Percentiles rank a stretch among this genome's conserved stretches.
Evolutionary conservation across 1,140 invertebrate species (phyloP).

Genomic region (Zaprionus camerounensis): DNA sequence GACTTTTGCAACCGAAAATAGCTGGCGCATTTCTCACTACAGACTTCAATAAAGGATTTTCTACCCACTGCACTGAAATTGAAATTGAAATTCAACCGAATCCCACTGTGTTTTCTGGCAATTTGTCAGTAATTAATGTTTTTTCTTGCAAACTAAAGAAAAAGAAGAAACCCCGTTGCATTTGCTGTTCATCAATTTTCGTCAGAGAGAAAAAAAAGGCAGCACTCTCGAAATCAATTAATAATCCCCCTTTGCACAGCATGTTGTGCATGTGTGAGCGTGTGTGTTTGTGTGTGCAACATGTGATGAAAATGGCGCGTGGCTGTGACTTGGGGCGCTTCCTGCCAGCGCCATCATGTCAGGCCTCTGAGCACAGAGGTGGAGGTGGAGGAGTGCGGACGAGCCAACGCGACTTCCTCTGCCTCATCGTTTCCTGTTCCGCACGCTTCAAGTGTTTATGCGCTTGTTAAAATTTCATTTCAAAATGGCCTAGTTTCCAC

Average conservation of each 20-base stretch:
- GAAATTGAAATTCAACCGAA: constrained; percentile 2
- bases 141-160: not conserved
- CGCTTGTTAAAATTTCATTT: constrained; percentile 41
- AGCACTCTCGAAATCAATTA: constrained; percentile 6
- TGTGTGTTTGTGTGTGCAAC: not conserved
- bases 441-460: constrained; percentile 28
- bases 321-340: not conserved
- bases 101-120: not conserved
- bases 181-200: not conserved
- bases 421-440: constrained; percentile 29
- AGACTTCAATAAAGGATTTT: constrained; percentile 1
- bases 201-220: not conserved
- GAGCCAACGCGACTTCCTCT: not conserved
- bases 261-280: not conserved
- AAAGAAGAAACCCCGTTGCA: not conserved
- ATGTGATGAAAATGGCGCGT: constrained; percentile 7
- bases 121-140: constrained; percentile 12
- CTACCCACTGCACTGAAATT: not conserved
- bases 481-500: constrained; percentile 42
- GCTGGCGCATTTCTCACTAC: not conserved
- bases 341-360: constrained; percentile 3
- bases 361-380: not conserved
- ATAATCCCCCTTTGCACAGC: constrained; percentile 1
- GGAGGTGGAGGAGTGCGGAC: not conserved
- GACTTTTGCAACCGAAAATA: not conserved